phyloP scores from a whole-genome alignment of 2,888 invertebrate species.

The Cerceris rybyensis region DNA sequence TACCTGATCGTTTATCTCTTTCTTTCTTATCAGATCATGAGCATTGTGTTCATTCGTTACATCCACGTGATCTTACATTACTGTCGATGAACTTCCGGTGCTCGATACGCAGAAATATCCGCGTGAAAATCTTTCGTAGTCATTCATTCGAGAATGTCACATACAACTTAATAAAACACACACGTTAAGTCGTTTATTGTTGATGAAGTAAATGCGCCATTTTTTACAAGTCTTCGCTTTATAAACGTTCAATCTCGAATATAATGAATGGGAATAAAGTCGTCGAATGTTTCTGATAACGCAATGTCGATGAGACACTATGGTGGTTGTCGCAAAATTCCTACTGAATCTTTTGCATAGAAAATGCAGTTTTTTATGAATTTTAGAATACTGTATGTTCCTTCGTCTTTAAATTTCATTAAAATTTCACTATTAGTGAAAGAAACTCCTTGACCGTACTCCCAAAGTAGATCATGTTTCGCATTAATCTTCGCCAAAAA shows the following conservation, averaged over 20 bases:
- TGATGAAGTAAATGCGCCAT: conserved; percentile 19
- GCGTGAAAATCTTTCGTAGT: conserved; percentile 24
- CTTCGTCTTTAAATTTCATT: too few relatives aligned
- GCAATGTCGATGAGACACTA: conserved; percentile 7
- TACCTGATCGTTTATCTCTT: conserved; percentile 32
- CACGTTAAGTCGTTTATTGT: conserved; percentile 36
- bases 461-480: neutral
- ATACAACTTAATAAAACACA: conserved; percentile 25
- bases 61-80: conserved; percentile 51
- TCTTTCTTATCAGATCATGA: conserved; percentile 12
- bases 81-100: conserved; percentile 44
- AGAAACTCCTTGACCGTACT: too few relatives aligned
- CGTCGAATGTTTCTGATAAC: conserved; percentile 24
- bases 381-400: too few relatives aligned
- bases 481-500: too few relatives aligned
- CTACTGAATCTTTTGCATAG: too few relatives aligned
- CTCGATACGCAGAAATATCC: conserved; percentile 24
- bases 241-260: conserved; percentile 3
- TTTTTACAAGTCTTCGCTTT: conserved; percentile 30
- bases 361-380: too few relatives aligned
- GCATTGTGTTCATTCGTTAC: conserved; percentile 34
- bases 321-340: too few relatives aligned
- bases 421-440: neutral
- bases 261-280: conserved; percentile 20
- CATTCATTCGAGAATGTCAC: conserved; percentile 18